These are phyloP conservation scores for Idaea aversata DNA, from an alignment of 2,888 invertebrate genomes.

Conservation along the genomic window DNA sequence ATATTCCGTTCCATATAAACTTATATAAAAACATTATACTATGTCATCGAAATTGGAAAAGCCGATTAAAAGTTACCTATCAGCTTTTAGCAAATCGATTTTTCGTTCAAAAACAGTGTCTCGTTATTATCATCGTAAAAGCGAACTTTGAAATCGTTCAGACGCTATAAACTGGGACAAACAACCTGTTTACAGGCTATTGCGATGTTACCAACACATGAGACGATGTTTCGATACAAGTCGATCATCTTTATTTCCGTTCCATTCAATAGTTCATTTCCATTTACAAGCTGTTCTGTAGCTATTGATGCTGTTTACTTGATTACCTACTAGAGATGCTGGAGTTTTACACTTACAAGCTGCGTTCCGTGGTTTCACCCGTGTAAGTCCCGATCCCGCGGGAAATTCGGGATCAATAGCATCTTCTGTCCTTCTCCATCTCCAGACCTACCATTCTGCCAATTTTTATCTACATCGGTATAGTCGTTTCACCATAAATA, in stretches of 20 bases:
- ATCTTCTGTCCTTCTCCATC: no score
- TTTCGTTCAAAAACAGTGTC: no score
- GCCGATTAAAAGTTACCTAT: no score
- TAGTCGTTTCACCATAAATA: no score
- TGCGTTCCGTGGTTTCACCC: background rate
- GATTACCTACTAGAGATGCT: background rate
- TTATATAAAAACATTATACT: no score
- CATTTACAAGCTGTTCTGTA: background rate
- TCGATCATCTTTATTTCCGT: background rate
- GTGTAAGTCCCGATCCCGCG: no score
- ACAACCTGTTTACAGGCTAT: background rate
- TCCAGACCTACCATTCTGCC: no score
- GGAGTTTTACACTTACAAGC: background rate
- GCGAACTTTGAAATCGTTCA: background rate
- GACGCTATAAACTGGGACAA: background rate
- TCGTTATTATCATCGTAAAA: background rate
- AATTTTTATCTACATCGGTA: no score
- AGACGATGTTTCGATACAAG: background rate
- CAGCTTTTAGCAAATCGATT: no score
- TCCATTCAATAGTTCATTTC: background rate
- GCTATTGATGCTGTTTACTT: background rate
- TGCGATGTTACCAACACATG: background rate
- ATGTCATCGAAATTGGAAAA: no score
- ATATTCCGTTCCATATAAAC: no score
- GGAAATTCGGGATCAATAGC: no score